These are phyloP conservation scores for Lasioglossum vierecki DNA, from an alignment of 2,888 invertebrate species.

Conservation along the genomic window DNA sequence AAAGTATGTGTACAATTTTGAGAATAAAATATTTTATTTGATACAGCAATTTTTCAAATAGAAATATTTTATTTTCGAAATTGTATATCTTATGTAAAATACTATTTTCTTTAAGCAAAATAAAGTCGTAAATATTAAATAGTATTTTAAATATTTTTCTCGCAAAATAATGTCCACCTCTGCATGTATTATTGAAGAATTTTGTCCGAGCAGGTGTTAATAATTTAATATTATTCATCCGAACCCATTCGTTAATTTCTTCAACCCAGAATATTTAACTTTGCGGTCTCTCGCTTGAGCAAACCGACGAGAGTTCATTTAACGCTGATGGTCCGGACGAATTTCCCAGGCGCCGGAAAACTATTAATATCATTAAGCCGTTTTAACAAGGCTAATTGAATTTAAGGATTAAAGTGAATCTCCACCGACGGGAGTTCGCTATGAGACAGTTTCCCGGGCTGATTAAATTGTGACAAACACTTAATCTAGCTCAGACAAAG, in stretches of 20 bases:
- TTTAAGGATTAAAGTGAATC: conserved; percentile 5
- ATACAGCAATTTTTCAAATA: too few relatives aligned
- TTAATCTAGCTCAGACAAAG: background rate
- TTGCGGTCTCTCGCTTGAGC: background rate
- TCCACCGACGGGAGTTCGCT: background rate
- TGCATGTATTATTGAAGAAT: background rate
- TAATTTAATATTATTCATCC: too few relatives aligned
- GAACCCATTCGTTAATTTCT: background rate
- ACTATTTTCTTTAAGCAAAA: too few relatives aligned
- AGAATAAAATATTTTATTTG: too few relatives aligned
- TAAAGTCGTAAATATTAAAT: too few relatives aligned
- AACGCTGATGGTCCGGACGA: background rate
- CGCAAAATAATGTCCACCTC: too few relatives aligned
- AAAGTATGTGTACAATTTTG: too few relatives aligned
- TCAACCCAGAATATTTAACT: background rate
- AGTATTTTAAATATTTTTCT: too few relatives aligned
- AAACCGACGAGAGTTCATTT: background rate
- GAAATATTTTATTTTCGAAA: too few relatives aligned
- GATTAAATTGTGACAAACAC: background rate
- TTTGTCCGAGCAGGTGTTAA: background rate
- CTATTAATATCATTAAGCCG: conserved; percentile 8
- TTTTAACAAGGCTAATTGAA: background rate
- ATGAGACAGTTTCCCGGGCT: background rate
- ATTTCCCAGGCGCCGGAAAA: background rate
- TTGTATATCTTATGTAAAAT: too few relatives aligned